Percentiles rank a stretch among this genome's conserved stretches.
Evolutionary conservation across 2,888 invertebrate species (phyloP).

Genomic region (Opisthograptis luteolata): DNA sequence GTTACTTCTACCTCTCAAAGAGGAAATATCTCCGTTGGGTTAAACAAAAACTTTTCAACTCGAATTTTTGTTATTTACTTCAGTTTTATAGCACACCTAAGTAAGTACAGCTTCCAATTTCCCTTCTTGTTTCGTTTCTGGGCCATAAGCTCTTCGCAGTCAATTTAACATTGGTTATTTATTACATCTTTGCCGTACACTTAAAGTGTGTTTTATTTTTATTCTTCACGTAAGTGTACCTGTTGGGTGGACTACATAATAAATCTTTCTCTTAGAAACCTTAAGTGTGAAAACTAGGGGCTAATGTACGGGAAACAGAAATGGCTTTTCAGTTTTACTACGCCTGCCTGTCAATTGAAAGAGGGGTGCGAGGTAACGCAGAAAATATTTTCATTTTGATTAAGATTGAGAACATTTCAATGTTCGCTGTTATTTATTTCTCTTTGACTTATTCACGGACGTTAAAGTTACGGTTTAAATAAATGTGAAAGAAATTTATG

Average conservation of each 20-base stretch:
- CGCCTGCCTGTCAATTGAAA: slow-evolving; percentile 24
- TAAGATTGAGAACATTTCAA: slow-evolving; percentile 2
- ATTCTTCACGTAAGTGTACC: slow-evolving; percentile 55
- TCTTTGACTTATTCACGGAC: not conserved
- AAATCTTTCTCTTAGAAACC: slow-evolving; percentile 61
- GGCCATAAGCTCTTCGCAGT: slow-evolving; percentile 75
- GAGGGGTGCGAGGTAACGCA: not conserved
- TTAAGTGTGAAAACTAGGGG: slow-evolving; percentile 65
- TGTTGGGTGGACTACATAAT: slow-evolving; percentile 54
- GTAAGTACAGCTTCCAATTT: slow-evolving; percentile 45
- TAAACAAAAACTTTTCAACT: slow-evolving; percentile 21
- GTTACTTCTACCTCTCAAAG: slow-evolving; percentile 8
- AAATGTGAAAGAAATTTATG: too few relatives aligned
- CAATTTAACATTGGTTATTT: slow-evolving; percentile 81
- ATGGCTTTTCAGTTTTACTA: slow-evolving; percentile 42
- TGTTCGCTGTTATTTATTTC: not conserved
- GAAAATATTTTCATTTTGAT: slow-evolving; percentile 10
- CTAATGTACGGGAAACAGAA: slow-evolving; percentile 60
- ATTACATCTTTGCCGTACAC: slow-evolving; percentile 73
- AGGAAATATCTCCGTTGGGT: slow-evolving; percentile 10
- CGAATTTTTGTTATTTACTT: slow-evolving; percentile 27
- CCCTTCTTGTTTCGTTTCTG: slow-evolving; percentile 64
- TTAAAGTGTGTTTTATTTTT: slow-evolving; percentile 69
- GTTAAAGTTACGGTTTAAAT: too few relatives aligned
- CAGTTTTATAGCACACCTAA: slow-evolving; percentile 30